These are phyloP conservation scores for Beris chalybata DNA, from an alignment of 2,888 invertebrate species.

Conservation along the genomic window DNA sequence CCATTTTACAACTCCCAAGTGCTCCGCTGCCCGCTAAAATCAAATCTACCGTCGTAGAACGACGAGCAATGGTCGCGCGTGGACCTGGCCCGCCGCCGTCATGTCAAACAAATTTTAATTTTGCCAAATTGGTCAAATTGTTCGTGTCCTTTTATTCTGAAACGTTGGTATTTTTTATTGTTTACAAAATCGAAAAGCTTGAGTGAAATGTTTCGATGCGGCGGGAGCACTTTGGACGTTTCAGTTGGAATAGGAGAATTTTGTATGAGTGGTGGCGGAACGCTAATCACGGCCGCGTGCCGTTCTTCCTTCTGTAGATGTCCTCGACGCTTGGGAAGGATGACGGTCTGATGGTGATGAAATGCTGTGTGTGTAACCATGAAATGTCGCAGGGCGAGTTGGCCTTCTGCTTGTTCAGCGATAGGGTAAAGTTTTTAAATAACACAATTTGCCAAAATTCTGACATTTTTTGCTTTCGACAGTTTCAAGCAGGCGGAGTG, in stretches of 20 bases:
- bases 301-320: constrained; percentile 29
- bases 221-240: constrained; percentile 1
- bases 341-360: constrained; percentile 17
- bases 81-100: background rate
- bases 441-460: background rate
- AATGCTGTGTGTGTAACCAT: constrained; percentile 41
- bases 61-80: background rate
- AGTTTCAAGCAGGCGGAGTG: background rate
- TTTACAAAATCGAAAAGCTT: constrained; percentile 15
- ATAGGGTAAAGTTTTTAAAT: constrained; percentile 32
- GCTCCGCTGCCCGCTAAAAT: too few relatives aligned
- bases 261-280: background rate
- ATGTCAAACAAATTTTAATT: constrained; percentile 34
- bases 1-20: too few relatives aligned
- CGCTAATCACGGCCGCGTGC: background rate
- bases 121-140: constrained; percentile 38
- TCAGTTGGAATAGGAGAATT: background rate
- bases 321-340: constrained; percentile 1
- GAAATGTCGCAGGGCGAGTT: constrained; percentile 39
- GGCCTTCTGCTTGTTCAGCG: constrained; percentile 40
- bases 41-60: too few relatives aligned
- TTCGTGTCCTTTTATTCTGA: constrained; percentile 30
- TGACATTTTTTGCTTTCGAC: background rate
- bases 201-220: constrained; percentile 2
- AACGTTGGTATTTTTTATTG: constrained; percentile 37